Evolutionary conservation across 1,140 invertebrate species (phyloP), one percentile per base, ranked within the genome.

Genomic region (Parasteatoda tepidariorum): DNA sequence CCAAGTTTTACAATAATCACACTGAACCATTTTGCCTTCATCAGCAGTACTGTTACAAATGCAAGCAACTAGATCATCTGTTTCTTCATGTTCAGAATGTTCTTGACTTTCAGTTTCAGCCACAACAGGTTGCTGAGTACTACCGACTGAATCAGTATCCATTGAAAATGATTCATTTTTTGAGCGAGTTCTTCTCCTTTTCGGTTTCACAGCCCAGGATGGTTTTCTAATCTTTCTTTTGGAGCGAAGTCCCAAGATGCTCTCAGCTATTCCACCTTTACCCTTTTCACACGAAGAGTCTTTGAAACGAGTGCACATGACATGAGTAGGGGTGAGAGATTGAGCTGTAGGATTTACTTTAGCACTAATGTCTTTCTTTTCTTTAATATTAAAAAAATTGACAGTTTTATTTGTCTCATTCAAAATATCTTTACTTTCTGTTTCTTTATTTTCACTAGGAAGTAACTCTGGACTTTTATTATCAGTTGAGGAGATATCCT

Each of bases 1-100:
- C 78, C 78, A 82, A 3, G 78, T 82, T 62, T 82, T 82, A 48
- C 78, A 82, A 62, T 66, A 82, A 62, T 82, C 78, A 33, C 78
- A 82, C 9, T 82, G 78, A 15, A 82, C 78, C 78, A 82, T 82
- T 62, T 82, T 82, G 22, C 78, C 78, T 28, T 70, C 78, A 59
- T 82, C 78, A 24, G 54, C 78, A 7, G 78, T 82, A 54, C 78
- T 82, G 24, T 82, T 48, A 24, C 78, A 82, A 48, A 82, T 71
- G 18, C 78, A 82, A 26, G 15, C 67, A 7, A 82, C 78, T 15
- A 26, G 55, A 71, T 82, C 78, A 38, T 55, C 41, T 48, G 22
- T 26, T 24, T 59, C 71, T 59, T 78, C 75, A 41, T 22, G 31
- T 13, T 71, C 38, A n/a, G 30, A 24, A 24, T 26, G 15, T 67